Base-by-base conservation (phyloP, 2,797 vertebrate genomes). In the Cygnus olor region DNA sequence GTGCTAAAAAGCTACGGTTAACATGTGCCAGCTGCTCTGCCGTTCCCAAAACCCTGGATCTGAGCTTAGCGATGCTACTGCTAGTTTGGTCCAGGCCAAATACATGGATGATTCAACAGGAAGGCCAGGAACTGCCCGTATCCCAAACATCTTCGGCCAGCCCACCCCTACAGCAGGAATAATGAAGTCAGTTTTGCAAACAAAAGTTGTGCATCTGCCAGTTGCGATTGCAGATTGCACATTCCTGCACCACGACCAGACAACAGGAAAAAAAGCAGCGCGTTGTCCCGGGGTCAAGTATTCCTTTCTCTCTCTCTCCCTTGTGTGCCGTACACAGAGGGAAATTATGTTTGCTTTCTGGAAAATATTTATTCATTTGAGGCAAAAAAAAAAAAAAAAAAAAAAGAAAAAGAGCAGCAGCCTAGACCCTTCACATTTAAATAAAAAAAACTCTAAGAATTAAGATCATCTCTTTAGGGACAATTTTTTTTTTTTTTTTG, bases 141-240 rank as follows among this genome's bases (percentile, higher is more conserved):
- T 89, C 93, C 86, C 88, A 92, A 85, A 63, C 2, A 13, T 92
- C 79, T 92, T 90, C 0, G 0, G 94, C 90, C 90, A 95, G 94
- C 95, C 95, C 94, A 97, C 90, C 94, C 94, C 72, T 90, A 89
- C 83, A 93, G 86, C 9, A 0, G 91, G 72, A 91, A 87, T 94
- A 95, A 92, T 83, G 84, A 95, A 96, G 94, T 93, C 90, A 95
- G 88, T 92, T 90, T 94, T 85, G 77, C 84, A 96, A 94, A 96
- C 84, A 95, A 89, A 93, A 96, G 86, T 95, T 95, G 84, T 44
- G 65, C 11, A 32, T 85, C 86, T 95, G 95, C 94, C 95, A 96
- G 86, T 87, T 93, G 71, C 3, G 34, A 71, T 2, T 57, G 88
- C 79, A 64, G 34, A 85, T 82, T 72, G 56, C 71, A 68, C 74